Conservation (phyloP, 2,888 invertebrate species). For the Calameuta pallipes region DNA sequence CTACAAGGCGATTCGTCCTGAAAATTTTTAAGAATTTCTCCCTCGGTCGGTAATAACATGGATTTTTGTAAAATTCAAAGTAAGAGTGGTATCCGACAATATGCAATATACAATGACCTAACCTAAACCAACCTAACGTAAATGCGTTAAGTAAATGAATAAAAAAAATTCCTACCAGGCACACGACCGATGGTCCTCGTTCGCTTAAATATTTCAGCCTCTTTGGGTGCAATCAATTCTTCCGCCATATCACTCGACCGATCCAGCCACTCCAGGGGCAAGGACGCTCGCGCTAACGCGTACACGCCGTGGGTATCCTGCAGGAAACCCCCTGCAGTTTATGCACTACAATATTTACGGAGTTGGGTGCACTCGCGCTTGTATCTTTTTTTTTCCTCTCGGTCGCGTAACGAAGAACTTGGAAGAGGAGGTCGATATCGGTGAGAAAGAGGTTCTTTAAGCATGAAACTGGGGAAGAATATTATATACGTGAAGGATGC, state of each 20-base stretch:
- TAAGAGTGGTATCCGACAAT: background rate
- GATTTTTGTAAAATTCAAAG: background rate
- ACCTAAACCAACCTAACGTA: background rate
- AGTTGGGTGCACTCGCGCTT: slow-evolving; percentile 24
- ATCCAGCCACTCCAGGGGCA: slow-evolving; percentile 43
- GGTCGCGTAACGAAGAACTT: background rate
- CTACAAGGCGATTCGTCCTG: background rate
- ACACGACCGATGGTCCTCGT: background rate
- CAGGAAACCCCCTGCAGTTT: slow-evolving; percentile 39
- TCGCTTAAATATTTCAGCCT: slow-evolving; percentile 27
- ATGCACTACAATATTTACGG: slow-evolving; percentile 52
- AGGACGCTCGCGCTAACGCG: slow-evolving; percentile 35
- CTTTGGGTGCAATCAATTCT: slow-evolving; percentile 56
- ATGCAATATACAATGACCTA: background rate
- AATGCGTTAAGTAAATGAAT: background rate
- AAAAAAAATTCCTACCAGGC: background rate
- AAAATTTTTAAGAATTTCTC: background rate
- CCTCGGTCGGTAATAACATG: background rate
- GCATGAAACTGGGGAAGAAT: background rate
- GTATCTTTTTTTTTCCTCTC: background rate
- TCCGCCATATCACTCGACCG: slow-evolving; percentile 50
- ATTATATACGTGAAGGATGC: no score
- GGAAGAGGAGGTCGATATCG: background rate
- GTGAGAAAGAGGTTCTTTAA: background rate
- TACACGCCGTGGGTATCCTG: background rate